Evolutionary conservation across 2,113 vertebrate species (phyloP).

Genomic region (Neolamprologus tretocephalus): DNA sequence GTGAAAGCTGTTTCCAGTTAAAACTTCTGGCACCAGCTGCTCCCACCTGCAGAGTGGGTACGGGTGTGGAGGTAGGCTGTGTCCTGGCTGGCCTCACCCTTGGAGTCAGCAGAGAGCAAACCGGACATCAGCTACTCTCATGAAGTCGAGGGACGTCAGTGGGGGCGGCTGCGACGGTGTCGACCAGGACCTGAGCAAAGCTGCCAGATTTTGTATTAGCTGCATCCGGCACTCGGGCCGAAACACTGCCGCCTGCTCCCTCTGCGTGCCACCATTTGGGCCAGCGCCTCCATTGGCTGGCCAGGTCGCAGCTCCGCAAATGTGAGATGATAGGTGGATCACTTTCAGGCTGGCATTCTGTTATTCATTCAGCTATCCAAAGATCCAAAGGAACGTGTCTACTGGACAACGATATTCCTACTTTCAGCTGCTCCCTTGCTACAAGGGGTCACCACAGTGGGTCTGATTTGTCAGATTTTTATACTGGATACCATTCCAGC

Average conservation of each 20-base stretch:
- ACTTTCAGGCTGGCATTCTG: neutral
- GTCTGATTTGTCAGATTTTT: neutral
- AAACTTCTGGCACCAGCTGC: neutral
- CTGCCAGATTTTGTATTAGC: neutral
- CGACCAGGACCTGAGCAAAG: neutral
- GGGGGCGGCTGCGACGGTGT: rapidly evolving
- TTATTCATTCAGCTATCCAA: neutral
- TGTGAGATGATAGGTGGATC: neutral
- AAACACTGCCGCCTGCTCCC: neutral
- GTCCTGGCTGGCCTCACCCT: neutral
- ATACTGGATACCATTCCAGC: neutral
- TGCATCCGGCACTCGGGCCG: neutral
- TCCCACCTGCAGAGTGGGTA: neutral
- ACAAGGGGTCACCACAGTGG: neutral
- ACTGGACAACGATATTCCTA: neutral
- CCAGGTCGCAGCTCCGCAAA: neutral
- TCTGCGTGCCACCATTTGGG: neutral
- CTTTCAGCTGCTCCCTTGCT: neutral
- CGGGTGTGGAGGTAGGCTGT: neutral
- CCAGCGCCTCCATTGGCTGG: neutral
- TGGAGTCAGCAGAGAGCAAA: neutral
- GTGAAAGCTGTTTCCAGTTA: neutral
- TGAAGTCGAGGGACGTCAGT: rapidly evolving
- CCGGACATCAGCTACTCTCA: neutral
- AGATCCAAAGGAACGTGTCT: neutral